These are phyloP conservation scores for Rhyacichthys aspro DNA, from an alignment of 2,797 vertebrate genomes.

Conservation along the genomic window DNA sequence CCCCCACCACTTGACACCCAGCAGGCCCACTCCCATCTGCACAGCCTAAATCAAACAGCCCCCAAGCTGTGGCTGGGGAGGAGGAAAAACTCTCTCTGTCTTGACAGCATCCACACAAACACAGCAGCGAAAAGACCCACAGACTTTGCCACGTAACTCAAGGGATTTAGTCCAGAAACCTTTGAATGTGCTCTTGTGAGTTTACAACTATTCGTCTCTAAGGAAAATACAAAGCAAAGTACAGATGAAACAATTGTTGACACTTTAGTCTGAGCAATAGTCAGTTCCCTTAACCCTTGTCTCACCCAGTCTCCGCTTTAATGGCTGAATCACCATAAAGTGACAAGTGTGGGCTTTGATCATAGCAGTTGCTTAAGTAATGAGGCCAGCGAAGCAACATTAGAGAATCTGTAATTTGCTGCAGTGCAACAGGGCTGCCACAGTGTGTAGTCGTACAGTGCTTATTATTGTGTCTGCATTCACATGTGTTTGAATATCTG, in stretches of 20 bases:
- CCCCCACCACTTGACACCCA: slow-evolving; percentile 68
- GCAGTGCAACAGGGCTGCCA: slow-evolving; percentile 59
- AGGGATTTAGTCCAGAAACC: slow-evolving; percentile 29
- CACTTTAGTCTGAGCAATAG: slow-evolving; percentile 41
- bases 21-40: slow-evolving; percentile 64
- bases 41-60: slow-evolving; percentile 72
- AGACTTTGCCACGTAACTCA: slow-evolving; percentile 24
- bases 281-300: slow-evolving; percentile 48
- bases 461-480: slow-evolving; percentile 26
- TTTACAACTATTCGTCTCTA: slow-evolving; percentile 39
- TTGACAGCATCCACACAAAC: slow-evolving; percentile 36
- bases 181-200: slow-evolving; percentile 47
- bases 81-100: slow-evolving; percentile 13
- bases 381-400: slow-evolving; percentile 51
- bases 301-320: slow-evolving; percentile 39
- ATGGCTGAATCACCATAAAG: slow-evolving; percentile 44
- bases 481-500: slow-evolving; percentile 3
- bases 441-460: slow-evolving; percentile 12
- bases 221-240: slow-evolving; percentile 43
- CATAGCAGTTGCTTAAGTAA: slow-evolving; percentile 62
- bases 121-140: slow-evolving; percentile 25
- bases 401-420: slow-evolving; percentile 56
- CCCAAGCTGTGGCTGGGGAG: slow-evolving; percentile 33
- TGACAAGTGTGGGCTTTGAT: slow-evolving; percentile 60
- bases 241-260: slow-evolving; percentile 61